Conservation (phyloP, 2,797 vertebrate species). For the Heteromormyrus szaboi region DNA sequence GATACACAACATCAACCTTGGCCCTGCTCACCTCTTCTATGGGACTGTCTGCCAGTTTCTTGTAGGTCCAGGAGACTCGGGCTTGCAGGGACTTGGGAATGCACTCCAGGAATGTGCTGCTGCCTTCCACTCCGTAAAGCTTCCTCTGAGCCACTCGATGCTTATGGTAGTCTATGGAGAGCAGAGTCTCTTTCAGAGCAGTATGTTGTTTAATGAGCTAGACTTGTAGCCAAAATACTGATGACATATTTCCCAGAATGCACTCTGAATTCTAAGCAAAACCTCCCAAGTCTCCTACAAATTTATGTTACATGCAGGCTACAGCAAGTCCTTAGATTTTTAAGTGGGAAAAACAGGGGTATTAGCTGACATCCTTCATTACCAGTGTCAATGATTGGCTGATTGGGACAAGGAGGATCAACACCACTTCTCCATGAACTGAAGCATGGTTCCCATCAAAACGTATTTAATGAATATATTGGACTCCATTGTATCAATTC, state of each 20-base stretch:
- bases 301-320: neutral
- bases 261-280: neutral
- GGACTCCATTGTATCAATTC: constrained; percentile 30
- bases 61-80: constrained; percentile 80
- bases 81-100: constrained; percentile 87
- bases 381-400: neutral
- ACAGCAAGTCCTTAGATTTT: neutral
- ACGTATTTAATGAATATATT: constrained; percentile 40
- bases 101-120: constrained; percentile 91
- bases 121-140: constrained; percentile 79
- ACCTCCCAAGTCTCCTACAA: neutral
- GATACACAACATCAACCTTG: neutral
- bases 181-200: constrained; percentile 13
- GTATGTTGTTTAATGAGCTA: neutral
- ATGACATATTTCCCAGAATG: neutral
- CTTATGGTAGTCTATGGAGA: constrained; percentile 69
- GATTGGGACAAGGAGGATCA: neutral
- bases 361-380: neutral
- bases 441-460: constrained; percentile 28
- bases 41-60: constrained; percentile 62
- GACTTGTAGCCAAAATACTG: neutral
- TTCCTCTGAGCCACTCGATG: constrained; percentile 72
- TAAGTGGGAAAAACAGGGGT: neutral
- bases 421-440: constrained; percentile 15
- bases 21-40: constrained; percentile 69